phyloP scores from a whole-genome alignment of 2,888 invertebrate genomes.

The Zaprionus lineosus region DNA sequence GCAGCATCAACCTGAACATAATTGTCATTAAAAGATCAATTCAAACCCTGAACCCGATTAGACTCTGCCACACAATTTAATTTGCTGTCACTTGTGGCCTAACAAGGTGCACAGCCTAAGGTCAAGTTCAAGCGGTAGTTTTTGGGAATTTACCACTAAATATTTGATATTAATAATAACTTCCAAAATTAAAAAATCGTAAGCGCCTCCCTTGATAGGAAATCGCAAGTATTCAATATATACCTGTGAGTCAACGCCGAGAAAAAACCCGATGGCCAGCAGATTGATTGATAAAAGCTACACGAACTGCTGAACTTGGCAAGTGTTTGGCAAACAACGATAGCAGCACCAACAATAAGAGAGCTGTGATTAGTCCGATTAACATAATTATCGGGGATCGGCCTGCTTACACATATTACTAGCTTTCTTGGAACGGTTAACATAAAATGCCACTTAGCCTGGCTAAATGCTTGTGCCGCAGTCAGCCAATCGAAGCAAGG shows the following conservation, averaged over 20 bases:
- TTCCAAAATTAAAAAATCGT: slow-evolving; percentile 50
- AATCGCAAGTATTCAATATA: neutral
- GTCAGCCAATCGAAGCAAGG: slow-evolving; percentile 47
- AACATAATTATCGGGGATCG: slow-evolving; percentile 63
- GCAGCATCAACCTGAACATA: too few relatives aligned
- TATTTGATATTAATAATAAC: slow-evolving; percentile 32
- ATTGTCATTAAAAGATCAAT: slow-evolving; percentile 32
- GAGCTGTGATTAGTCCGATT: slow-evolving; percentile 51
- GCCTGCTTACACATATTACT: slow-evolving; percentile 49
- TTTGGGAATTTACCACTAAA: slow-evolving; percentile 53
- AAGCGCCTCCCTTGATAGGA: slow-evolving; percentile 55
- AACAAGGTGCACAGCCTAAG: slow-evolving; percentile 44
- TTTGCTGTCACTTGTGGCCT: slow-evolving; percentile 34
- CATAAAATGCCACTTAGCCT: slow-evolving; percentile 63
- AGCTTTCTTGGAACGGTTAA: slow-evolving; percentile 75
- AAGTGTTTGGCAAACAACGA: slow-evolving; percentile 59
- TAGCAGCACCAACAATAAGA: slow-evolving; percentile 8
- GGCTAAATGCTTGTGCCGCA: slow-evolving; percentile 24
- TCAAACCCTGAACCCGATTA: slow-evolving; percentile 52
- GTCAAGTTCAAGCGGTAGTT: slow-evolving; percentile 60
- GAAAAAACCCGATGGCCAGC: slow-evolving; percentile 68
- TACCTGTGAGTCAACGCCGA: slow-evolving; percentile 32
- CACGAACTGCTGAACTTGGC: slow-evolving; percentile 37
- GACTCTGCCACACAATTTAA: slow-evolving; percentile 13
- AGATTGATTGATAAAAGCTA: slow-evolving; percentile 55